These are phyloP conservation scores for Paratilapia polleni DNA, from an alignment of 2,113 vertebrate genomes.

Conservation along the genomic window DNA sequence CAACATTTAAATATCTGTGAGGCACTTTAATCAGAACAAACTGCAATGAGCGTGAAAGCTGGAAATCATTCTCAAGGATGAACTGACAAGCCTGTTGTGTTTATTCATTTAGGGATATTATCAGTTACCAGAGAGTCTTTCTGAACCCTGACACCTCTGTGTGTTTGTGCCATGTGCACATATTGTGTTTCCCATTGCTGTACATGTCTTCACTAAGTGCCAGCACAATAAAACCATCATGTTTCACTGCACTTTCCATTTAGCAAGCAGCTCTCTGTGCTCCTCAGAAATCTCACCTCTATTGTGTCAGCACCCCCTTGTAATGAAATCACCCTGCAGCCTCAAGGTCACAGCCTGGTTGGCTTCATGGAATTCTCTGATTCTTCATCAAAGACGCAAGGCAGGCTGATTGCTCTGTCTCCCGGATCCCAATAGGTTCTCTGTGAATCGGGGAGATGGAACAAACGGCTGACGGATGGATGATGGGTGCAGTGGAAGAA, in stretches of 20 bases:
- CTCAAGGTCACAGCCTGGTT: constrained; percentile 70
- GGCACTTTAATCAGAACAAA: background rate
- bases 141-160: constrained; percentile 19
- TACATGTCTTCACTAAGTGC: constrained; percentile 13
- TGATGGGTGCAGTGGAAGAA: constrained; percentile 63
- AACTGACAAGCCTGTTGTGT: constrained; percentile 13
- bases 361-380: constrained; percentile 59
- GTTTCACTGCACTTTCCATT: constrained; percentile 42
- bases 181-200: too few relatives aligned
- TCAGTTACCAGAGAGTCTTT: constrained; percentile 14
- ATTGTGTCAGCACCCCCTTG: constrained; percentile 50
- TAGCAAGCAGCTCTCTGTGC: constrained; percentile 25
- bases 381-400: constrained; percentile 42
- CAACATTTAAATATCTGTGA: background rate
- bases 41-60: background rate
- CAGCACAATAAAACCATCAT: constrained; percentile 47
- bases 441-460: constrained; percentile 52
- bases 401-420: constrained; percentile 20
- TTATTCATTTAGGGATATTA: constrained; percentile 24
- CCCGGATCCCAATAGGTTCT: constrained; percentile 46
- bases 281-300: constrained; percentile 13
- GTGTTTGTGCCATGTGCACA: too few relatives aligned
- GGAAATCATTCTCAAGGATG: background rate
- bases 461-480: constrained; percentile 36
- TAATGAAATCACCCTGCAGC: constrained; percentile 71